These are phyloP conservation scores for Callipepla californica DNA, from an alignment of 2,113 vertebrate species.

Conservation along the genomic window DNA sequence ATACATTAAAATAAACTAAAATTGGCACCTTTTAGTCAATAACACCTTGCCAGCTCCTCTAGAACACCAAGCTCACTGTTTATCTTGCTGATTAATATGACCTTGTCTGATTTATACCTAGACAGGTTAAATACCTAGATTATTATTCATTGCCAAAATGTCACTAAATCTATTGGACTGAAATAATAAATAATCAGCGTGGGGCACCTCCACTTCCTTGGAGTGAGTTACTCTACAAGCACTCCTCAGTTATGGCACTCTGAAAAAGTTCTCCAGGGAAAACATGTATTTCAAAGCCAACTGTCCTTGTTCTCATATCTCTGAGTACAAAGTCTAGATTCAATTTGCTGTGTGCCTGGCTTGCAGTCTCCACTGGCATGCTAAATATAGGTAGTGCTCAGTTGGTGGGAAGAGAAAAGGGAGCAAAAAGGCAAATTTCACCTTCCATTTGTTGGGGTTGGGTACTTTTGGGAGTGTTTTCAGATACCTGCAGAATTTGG, in stretches of 20 bases:
- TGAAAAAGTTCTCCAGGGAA: not conserved
- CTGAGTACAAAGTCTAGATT: not conserved
- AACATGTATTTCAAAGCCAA: not conserved
- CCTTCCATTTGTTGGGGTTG: not conserved
- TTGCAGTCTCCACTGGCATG: not conserved
- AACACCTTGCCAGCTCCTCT: not conserved
- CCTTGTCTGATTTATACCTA: not conserved
- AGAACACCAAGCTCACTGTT: not conserved
- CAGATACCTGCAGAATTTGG: not conserved
- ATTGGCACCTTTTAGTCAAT: not conserved
- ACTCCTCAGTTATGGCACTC: not conserved
- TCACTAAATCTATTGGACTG: not conserved
- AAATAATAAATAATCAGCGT: not conserved
- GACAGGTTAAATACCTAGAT: not conserved
- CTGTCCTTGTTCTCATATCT: not conserved
- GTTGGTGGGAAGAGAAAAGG: not conserved
- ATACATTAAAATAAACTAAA: not conserved
- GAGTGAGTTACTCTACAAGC: not conserved
- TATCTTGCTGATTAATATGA: not conserved
- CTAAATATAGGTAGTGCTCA: not conserved
- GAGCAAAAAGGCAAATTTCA: not conserved
- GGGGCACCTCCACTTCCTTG: not conserved
- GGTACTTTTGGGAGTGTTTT: not conserved
- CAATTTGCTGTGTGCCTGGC: not conserved
- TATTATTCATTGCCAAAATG: not conserved